These are phyloP conservation scores for Phlogophora meticulosa DNA, from an alignment of 2,888 invertebrate species.

Conservation along the genomic window DNA sequence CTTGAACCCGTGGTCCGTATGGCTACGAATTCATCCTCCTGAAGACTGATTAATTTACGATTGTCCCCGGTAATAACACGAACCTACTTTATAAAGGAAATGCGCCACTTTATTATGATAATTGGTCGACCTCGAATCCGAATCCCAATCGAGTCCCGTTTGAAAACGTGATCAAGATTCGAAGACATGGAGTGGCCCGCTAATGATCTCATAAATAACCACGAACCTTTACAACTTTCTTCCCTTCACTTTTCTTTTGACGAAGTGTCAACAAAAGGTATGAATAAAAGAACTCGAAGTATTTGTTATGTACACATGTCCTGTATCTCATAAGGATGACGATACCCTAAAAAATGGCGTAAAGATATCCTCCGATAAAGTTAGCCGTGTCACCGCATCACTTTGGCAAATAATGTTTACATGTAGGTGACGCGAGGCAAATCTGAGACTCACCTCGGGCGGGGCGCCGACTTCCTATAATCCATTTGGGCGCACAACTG, in stretches of 20 bases:
- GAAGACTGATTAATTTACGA: slow-evolving; percentile 70
- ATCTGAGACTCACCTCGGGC: slow-evolving; percentile 84
- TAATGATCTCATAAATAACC: slow-evolving; percentile 78
- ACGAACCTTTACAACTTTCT: slow-evolving; percentile 60
- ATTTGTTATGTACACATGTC: slow-evolving; percentile 49
- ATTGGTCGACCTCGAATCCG: slow-evolving; percentile 73
- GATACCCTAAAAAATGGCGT: slow-evolving; percentile 70
- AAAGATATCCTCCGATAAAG: slow-evolving; percentile 78
- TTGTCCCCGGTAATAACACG: slow-evolving; percentile 69
- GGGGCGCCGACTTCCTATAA: slow-evolving; percentile 87
- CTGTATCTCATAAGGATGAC: slow-evolving; percentile 48
- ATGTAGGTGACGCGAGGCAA: slow-evolving; percentile 84
- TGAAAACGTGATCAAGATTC: slow-evolving; percentile 74
- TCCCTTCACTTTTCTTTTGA: slow-evolving; percentile 54
- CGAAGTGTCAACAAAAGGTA: slow-evolving; percentile 58
- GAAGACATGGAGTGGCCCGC: slow-evolving; percentile 71
- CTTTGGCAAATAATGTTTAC: slow-evolving; percentile 87
- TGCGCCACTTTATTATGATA: slow-evolving; percentile 77
- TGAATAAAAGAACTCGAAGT: slow-evolving; percentile 44
- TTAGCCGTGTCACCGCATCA: slow-evolving; percentile 84
- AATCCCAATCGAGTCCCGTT: slow-evolving; percentile 72
- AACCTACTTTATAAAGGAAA: slow-evolving; percentile 74
- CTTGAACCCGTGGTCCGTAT: slow-evolving; percentile 41
- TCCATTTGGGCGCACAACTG: slow-evolving; percentile 90
- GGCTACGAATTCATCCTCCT: slow-evolving; percentile 46